Conservation (phyloP, 2,888 invertebrate species). For the Acheta domesticus region DNA sequence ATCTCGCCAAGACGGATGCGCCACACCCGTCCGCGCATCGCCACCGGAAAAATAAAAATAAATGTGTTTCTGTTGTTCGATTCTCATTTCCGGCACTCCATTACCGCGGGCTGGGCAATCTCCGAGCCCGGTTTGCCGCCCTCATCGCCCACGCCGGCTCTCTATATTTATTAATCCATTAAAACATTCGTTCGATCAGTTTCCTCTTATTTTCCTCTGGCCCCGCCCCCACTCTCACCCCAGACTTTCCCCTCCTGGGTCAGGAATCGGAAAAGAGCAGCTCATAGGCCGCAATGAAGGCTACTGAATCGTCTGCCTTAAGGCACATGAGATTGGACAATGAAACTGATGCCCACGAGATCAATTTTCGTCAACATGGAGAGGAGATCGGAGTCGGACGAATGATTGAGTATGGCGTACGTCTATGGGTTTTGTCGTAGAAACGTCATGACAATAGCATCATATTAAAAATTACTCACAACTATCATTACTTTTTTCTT, state of each 20-base stretch:
- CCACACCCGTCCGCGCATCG: not conserved
- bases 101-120: not conserved
- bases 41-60: slow-evolving; percentile 1
- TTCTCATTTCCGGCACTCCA: slow-evolving; percentile 18
- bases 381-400: too few species aligned
- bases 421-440: too few species aligned
- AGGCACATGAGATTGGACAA: too few species aligned
- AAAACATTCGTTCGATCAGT: slow-evolving; percentile 6
- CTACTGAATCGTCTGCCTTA: too few species aligned
- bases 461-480: too few species aligned
- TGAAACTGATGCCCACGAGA: too few species aligned
- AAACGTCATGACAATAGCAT: too few species aligned
- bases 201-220: not conserved
- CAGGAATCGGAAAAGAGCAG: not conserved
- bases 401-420: too few species aligned
- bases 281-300: too few species aligned
- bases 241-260: not conserved
- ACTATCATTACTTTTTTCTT: too few species aligned
- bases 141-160: not conserved
- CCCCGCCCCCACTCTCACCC: not conserved
- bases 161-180: slow-evolving; percentile 10
- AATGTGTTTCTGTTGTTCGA: slow-evolving; percentile 5
- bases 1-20: not conserved
- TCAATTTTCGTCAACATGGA: too few species aligned
- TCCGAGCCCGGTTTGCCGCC: not conserved